Conservation (phyloP, 2,797 vertebrate genomes). For the Telmatherina bonti region DNA sequence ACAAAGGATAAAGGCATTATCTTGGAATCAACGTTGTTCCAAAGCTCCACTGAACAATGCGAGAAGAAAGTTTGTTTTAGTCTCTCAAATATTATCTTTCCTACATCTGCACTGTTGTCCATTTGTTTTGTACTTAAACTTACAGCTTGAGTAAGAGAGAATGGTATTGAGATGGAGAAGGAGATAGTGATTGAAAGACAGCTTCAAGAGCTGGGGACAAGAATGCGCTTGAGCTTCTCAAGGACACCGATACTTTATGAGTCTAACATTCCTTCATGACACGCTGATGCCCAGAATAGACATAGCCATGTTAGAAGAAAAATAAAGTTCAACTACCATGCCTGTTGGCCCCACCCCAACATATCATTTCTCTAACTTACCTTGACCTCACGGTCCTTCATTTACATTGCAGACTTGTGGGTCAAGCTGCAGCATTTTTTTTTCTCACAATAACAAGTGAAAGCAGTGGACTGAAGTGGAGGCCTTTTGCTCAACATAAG, state of each 20-base stretch:
- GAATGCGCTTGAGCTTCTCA: slow-evolving; percentile 75
- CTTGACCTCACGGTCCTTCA: slow-evolving; percentile 63
- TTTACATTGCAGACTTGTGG: slow-evolving; percentile 72
- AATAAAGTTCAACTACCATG: slow-evolving; percentile 57
- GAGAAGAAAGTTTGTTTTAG: slow-evolving; percentile 57
- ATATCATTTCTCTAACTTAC: slow-evolving; percentile 59
- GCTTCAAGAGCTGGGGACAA: slow-evolving; percentile 72
- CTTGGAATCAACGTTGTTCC: slow-evolving; percentile 70
- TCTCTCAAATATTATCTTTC: slow-evolving; percentile 74
- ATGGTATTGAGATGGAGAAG: slow-evolving; percentile 52
- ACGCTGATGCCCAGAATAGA: slow-evolving; percentile 78
- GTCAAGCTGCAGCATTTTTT: slow-evolving; percentile 62
- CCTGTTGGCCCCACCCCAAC: slow-evolving; percentile 48
- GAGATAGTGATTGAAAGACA: slow-evolving; percentile 67
- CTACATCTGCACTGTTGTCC: slow-evolving; percentile 67
- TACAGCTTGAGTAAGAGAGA: slow-evolving; percentile 52
- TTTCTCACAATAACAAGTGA: slow-evolving; percentile 69
- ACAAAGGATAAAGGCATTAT: slow-evolving; percentile 63
- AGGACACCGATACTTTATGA: slow-evolving; percentile 80
- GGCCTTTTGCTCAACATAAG: slow-evolving; percentile 69
- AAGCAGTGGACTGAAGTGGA: slow-evolving; percentile 40
- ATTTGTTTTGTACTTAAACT: slow-evolving; percentile 75
- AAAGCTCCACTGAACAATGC: slow-evolving; percentile 60
- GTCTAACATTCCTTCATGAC: slow-evolving; percentile 77
- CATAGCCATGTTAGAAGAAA: slow-evolving; percentile 41